Evolutionary conservation across 2,888 invertebrate genomes (phyloP), one percentile per base, ranked within the genome.

Genomic region (Dryobotodes eremita): DNA sequence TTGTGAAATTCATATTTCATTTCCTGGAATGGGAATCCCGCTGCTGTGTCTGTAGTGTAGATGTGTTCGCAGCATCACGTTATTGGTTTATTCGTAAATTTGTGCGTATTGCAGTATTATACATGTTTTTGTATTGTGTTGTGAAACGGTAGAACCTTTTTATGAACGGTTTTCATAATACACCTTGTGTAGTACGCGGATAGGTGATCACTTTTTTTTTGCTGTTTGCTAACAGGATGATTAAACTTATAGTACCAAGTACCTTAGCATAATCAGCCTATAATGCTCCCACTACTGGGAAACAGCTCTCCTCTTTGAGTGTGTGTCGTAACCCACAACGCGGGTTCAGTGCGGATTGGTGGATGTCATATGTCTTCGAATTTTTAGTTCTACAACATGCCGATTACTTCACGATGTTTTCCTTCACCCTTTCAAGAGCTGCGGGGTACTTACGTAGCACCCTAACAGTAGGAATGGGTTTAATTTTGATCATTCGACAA

Each of bases 41-140:
- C 64, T 26, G 10, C 2, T 48, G 23, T 50, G 6, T 46, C 17
- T 36, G 20, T 17, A 2, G 2, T n/a, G 15, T 26, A 15, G 23
- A 26, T 68, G 26, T 77, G 26, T 53, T 26, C 46, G 26, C 55
- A 36, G 48, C 55, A 31, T 62, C 42, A 11, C 23, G 36, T 31
- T 20, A 79, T 75, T 82, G 64, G 76, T 57, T 48, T 5, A 1
- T 57, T 50, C 11, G 26, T 23, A 20, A 55, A 23, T 46, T 6
- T 53, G 26, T 48, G 7, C 1, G 10, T 53, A 31, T 15, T 31
- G 26, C 11, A 31, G 20, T 20, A 31, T 4, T 31, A 31, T 66
- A 20, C 20, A 20, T 26, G 20, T 36, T 8, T 20, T 50, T 17
- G 59, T 26, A 17, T 5, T 15, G 23, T 77, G n/a, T 17, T 77